Conservation (phyloP, 2,797 vertebrate genomes). For the Tolypeutes matacus region DNA sequence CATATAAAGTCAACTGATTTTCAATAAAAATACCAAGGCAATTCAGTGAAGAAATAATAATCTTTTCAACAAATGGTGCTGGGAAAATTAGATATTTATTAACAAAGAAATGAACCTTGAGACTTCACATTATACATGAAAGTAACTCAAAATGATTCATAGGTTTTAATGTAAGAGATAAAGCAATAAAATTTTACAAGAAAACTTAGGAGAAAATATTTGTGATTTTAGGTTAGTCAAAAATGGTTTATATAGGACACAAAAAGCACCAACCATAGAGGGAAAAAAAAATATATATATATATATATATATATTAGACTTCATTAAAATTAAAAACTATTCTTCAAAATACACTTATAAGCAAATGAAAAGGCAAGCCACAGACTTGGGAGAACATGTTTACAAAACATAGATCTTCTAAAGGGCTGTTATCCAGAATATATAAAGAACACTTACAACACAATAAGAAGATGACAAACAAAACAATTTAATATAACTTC, state of each 20-base stretch:
- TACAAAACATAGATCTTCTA: background rate
- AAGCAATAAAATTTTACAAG: background rate
- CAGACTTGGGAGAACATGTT: background rate
- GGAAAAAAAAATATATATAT: background rate
- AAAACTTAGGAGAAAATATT: constrained; percentile 34
- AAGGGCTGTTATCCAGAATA: background rate
- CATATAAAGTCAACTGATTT: background rate
- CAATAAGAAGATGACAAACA: background rate
- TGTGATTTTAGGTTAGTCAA: background rate
- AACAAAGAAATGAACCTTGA: constrained; percentile 6
- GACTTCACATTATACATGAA: background rate
- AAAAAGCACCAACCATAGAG: constrained; percentile 28
- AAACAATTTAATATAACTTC: background rate
- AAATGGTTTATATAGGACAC: background rate
- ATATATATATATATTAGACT: background rate
- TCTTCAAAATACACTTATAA: background rate
- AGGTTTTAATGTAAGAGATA: background rate
- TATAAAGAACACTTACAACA: background rate
- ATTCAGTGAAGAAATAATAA: background rate
- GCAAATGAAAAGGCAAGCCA: background rate
- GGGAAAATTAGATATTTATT: background rate
- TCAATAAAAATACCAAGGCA: background rate
- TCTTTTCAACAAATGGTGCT: background rate
- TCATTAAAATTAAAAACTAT: background rate
- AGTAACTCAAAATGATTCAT: background rate